phyloP scores from a whole-genome alignment of 2,888 invertebrate genomes.

The Eurytoma californica region DNA sequence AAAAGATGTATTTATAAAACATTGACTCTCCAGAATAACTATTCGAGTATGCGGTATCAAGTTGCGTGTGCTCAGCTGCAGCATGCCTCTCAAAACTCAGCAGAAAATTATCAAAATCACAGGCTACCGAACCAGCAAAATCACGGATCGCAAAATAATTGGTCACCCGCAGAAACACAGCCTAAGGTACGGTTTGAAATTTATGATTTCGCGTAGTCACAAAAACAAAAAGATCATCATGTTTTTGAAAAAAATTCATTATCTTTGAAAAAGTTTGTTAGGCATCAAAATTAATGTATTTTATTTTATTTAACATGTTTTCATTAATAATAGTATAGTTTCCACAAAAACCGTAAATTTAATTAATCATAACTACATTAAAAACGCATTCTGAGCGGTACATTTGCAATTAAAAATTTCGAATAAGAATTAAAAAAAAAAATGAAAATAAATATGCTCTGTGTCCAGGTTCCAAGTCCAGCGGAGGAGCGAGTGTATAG shows the following conservation, averaged over 20 bases:
- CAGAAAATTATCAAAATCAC: constrained; percentile 26
- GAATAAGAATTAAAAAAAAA: too few relatives aligned
- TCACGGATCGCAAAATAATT: constrained; percentile 9
- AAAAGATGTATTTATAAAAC: not conserved
- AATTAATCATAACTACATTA: too few relatives aligned
- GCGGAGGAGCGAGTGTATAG: not conserved
- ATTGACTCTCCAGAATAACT: constrained; percentile 27
- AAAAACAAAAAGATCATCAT: too few relatives aligned
- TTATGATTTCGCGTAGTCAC: not conserved
- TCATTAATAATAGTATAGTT: too few relatives aligned
- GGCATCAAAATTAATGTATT: too few relatives aligned
- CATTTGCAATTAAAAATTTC: too few relatives aligned
- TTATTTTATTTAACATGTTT: too few relatives aligned
- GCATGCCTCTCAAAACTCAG: not conserved
- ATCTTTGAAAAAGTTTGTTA: too few relatives aligned
- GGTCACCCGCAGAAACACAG: not conserved
- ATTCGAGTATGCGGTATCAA: constrained; percentile 31
- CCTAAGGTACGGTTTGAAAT: constrained; percentile 13
- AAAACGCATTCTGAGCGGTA: too few relatives aligned
- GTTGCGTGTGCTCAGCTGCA: constrained; percentile 6
- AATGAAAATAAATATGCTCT: too few relatives aligned
- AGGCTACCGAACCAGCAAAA: constrained; percentile 21
- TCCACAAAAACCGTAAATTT: too few relatives aligned
- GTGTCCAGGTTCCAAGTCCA: not conserved
- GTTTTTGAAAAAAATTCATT: too few relatives aligned